These are phyloP conservation scores for Sus cebifrons DNA, from an alignment of 2,797 vertebrate species.

Conservation along the genomic window DNA sequence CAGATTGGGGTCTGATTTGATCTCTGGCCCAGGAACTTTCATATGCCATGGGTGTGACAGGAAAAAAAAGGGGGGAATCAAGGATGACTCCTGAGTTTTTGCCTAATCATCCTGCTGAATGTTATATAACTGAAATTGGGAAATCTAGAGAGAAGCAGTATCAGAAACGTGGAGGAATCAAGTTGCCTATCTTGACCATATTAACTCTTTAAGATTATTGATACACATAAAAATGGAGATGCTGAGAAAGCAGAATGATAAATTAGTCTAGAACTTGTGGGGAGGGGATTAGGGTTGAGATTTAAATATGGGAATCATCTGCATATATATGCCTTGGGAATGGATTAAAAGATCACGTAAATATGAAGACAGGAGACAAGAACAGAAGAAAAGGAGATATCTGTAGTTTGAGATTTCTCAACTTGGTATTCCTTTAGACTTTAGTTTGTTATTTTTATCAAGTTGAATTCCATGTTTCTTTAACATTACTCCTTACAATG, in stretches of 20 bases:
- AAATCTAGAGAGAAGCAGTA: background rate
- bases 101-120: background rate
- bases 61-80: background rate
- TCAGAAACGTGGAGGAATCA: background rate
- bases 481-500: background rate
- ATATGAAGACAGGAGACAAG: background rate
- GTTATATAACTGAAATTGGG: background rate
- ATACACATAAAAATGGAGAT: background rate
- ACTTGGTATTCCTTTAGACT: background rate
- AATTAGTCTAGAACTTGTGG: background rate
- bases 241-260: background rate
- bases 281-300: background rate
- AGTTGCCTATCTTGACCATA: background rate
- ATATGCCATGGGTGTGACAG: too few relatives aligned
- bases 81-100: background rate
- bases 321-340: background rate
- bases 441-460: conserved; percentile 1
- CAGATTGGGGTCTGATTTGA: too few relatives aligned
- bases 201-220: background rate
- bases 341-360: background rate
- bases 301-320: background rate
- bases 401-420: background rate
- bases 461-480: conserved; percentile 13
- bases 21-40: too few relatives aligned
- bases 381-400: background rate